Conservation (phyloP, 2,888 invertebrate species). For the Endotricha flammealis region DNA sequence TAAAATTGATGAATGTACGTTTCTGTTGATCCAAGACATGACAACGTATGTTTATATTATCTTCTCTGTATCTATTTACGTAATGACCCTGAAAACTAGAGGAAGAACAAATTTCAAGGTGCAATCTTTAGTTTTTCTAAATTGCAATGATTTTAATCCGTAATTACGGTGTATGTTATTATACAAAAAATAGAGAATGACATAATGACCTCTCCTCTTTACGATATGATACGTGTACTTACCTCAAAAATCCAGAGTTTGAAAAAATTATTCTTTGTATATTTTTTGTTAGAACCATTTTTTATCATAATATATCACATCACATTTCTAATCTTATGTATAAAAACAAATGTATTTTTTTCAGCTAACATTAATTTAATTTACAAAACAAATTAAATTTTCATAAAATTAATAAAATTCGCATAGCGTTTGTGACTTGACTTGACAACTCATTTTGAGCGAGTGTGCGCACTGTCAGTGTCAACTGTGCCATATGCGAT, state of each 20-base stretch:
- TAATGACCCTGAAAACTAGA: conserved; percentile 74
- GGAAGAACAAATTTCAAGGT: conserved; percentile 22
- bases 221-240: conserved; percentile 12
- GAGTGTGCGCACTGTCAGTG: no score
- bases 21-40: conserved; percentile 39
- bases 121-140: not conserved
- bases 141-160: not conserved
- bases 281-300: conserved; percentile 27
- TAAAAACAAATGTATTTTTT: no score
- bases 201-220: not conserved
- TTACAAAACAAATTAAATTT: no score
- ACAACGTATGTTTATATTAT: conserved; percentile 53
- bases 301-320: conserved; percentile 39
- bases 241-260: conserved; percentile 37
- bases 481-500: no score
- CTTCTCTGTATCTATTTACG: conserved; percentile 55
- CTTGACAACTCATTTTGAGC: no score
- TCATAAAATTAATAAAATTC: no score
- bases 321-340: no score
- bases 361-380: no score
- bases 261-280: conserved; percentile 28
- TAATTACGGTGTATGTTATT: not conserved
- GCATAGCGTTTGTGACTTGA: no score
- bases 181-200: conserved; percentile 1
- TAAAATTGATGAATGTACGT: conserved; percentile 56